These are phyloP conservation scores for Pammene fasciana DNA, from an alignment of 2,888 invertebrate species.

Conservation along the genomic window DNA sequence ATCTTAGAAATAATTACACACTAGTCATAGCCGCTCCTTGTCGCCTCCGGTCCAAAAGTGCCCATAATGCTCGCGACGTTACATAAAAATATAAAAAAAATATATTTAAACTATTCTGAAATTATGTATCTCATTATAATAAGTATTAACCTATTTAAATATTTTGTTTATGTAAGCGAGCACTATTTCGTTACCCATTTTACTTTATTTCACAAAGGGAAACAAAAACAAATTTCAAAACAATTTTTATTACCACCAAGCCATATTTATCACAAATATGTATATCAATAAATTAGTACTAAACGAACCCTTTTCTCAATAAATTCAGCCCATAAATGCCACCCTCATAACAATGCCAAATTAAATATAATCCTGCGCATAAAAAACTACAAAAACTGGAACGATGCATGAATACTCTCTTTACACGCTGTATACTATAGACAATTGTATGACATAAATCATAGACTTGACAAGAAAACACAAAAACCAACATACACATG, in stretches of 20 bases:
- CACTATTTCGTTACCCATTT: no score
- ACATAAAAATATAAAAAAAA: no score
- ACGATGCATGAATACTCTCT: constrained; percentile 76
- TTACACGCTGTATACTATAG: constrained; percentile 78
- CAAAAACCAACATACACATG: constrained; percentile 52
- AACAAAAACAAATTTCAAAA: constrained; percentile 20
- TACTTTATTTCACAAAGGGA: background rate
- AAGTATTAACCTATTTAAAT: no score
- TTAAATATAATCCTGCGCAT: constrained; percentile 76
- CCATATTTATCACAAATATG: constrained; percentile 33
- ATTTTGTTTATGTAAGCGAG: no score
- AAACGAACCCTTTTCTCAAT: constrained; percentile 60
- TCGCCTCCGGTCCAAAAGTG: no score
- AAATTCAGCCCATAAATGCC: constrained; percentile 73
- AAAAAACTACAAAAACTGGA: constrained; percentile 66
- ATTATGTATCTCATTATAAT: no score
- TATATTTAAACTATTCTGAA: no score
- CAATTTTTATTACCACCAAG: constrained; percentile 34
- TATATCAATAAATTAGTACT: constrained; percentile 41
- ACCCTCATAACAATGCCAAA: constrained; percentile 73
- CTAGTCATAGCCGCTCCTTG: no score
- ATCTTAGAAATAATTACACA: no score
- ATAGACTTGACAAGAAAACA: constrained; percentile 80
- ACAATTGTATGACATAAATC: constrained; percentile 79
- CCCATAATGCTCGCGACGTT: no score